Evolutionary conservation across 2,113 vertebrate genomes (phyloP), one percentile per base, ranked within the genome.

Genomic region (Myiopsitta monachus): DNA sequence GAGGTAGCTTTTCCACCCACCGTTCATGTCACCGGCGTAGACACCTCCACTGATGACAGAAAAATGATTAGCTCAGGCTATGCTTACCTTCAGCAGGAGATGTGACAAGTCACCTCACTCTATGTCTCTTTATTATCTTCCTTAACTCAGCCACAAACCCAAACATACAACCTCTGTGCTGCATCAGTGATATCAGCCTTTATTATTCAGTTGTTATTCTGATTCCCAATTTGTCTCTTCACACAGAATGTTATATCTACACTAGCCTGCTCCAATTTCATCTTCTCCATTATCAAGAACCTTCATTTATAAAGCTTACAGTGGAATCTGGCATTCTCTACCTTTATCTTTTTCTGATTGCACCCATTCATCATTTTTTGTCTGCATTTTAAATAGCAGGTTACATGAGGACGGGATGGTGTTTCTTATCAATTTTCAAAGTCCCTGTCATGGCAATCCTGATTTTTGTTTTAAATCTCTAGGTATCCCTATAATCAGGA

Each of bases 391-490:
- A 92, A 92, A 87, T 14, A 6, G 14, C 16, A n/a, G 38, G 67
- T 82, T 92, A 84, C 41, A 28, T 33, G 39, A 77, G 49, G 43
- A 69, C 16, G 26, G n/a, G 39, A 63, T 76, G 41, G 61, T 69
- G 54, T 66, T 88, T 76, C 74, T 90, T 80, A 76, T 10, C 31
- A 43, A 72, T 68, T 89, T 61, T 61, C 36, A 80, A 94, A 85
- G 62, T 79, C 28, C 10, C 21, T 76, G 31, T 68, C 63, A 83
- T 19, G 41, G 74, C 4, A 18, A 74, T 31, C 76, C 82, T 90
- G 49, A 92, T 90, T 92, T 97, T 94, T 93, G 61, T 81, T 94
- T 94, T 80, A 87, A 55, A 64, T 69, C 27, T 87, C 59, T 70
- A 36, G 18, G 26, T 80, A 54, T 38, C 39, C 83, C 39, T 86